These are phyloP conservation scores for Phodopus roborovskii DNA, from an alignment of 2,113 vertebrate species.

Conservation along the genomic window DNA sequence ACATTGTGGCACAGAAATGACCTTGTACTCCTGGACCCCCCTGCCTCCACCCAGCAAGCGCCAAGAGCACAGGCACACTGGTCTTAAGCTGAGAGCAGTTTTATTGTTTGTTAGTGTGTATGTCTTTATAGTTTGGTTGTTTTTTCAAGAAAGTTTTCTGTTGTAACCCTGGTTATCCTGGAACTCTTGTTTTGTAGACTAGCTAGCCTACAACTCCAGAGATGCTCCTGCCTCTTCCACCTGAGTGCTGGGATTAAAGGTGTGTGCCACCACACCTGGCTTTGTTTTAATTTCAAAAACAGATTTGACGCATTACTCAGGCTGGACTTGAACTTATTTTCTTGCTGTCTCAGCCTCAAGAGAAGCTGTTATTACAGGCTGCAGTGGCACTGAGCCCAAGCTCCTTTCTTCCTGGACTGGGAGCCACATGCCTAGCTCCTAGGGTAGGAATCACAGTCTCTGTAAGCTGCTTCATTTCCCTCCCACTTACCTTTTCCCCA, in stretches of 20 bases:
- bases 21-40: neutral
- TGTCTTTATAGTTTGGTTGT: neutral
- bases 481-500: neutral
- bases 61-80: neutral
- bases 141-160: neutral
- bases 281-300: neutral
- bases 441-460: neutral
- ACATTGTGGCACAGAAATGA: neutral
- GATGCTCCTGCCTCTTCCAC: neutral
- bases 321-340: neutral
- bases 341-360: neutral
- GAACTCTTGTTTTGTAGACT: neutral
- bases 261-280: too few species aligned
- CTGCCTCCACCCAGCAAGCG: neutral
- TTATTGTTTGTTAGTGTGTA: neutral
- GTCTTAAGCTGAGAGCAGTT: too few species aligned
- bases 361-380: neutral
- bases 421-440: neutral
- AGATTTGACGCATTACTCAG: neutral
- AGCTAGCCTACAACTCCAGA: neutral
- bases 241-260: neutral
- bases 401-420: neutral
- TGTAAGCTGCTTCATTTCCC: neutral
- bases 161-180: neutral
- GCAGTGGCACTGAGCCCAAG: neutral